Base-by-base conservation (phyloP, 2,888 invertebrate genomes). In the Chymomyza procnemis region DNA sequence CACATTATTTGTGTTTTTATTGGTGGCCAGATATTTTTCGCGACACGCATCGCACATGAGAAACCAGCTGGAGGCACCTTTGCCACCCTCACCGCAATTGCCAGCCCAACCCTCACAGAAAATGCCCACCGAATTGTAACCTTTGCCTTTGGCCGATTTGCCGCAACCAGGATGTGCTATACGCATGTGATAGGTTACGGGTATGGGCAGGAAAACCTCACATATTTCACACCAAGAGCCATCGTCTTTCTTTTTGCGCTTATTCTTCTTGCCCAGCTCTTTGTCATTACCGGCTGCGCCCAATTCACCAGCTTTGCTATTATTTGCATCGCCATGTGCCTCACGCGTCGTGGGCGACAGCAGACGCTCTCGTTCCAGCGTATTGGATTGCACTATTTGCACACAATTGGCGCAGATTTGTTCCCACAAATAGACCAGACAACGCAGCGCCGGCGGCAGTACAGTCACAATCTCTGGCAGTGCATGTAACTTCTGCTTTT, bases 101-200 rank as follows among this genome's bases (percentile, higher is more conserved):
- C 97, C 97, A 0, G 96, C 95, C 96, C 96, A 97, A 1, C 96
- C 97, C 52, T 95, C 94, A 85, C 96, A 96, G 91, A 96, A 98
- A 79, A 94, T 94, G 1, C 98, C 98, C 30, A 95, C 94, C 69
- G 97, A 96, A 91, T 98, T 98, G 92, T 97, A 99, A 0, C 98
- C 99, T 89, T 96, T 95, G 60, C 96, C 96, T 22, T 94, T 94
- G 4, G 97, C 95, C 69, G 95, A 94, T 74, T 94, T 94, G 0
- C 97, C 97, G 90, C 99, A 99, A 1, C 99, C 99, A 0, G 96
- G 95, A 92, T 99, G 99, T 50, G 94, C 92, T 88, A 95, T 94
- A 41, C 96, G 93, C 97, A 99, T 97, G 91, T 99, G 99, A 81
- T 96, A 96, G 0, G 97, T 97, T 0, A 98, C 94, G 0, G 98